These are phyloP conservation scores for Teinopalpus imperialis DNA, from an alignment of 2,888 invertebrate genomes.

Conservation along the genomic window DNA sequence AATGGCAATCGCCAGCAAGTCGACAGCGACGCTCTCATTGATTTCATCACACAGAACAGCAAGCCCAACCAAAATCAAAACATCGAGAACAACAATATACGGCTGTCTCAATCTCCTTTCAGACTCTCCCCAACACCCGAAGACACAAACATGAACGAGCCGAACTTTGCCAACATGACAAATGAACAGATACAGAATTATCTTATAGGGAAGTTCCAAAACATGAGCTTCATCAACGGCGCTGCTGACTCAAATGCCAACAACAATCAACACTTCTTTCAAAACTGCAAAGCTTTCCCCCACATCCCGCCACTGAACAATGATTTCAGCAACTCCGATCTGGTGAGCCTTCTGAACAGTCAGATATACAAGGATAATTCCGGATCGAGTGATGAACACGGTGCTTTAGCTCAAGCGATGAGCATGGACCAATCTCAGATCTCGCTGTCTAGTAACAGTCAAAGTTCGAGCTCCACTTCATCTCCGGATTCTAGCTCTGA, in stretches of 20 bases:
- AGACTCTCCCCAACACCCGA: constrained; percentile 39
- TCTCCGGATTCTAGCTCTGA: constrained; percentile 64
- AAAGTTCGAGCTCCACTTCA: constrained; percentile 70
- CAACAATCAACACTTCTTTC: constrained; percentile 62
- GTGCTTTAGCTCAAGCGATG: constrained; percentile 55
- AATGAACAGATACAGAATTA: constrained; percentile 70
- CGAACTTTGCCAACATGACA: constrained; percentile 54
- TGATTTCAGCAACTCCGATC: constrained; percentile 59
- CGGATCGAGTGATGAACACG: constrained; percentile 47
- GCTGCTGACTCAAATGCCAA: constrained; percentile 39
- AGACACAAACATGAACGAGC: constrained; percentile 41
- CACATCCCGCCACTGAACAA: constrained; percentile 63
- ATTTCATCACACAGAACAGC: constrained; percentile 46
- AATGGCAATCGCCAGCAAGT: constrained; percentile 50
- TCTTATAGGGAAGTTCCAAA: constrained; percentile 64
- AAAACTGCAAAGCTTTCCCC: constrained; percentile 69
- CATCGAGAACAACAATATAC: constrained; percentile 59
- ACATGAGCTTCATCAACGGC: constrained; percentile 52
- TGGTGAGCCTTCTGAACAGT: constrained; percentile 52
- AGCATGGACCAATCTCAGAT: constrained; percentile 61
- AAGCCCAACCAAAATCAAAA: constrained; percentile 42
- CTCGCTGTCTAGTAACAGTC: constrained; percentile 59
- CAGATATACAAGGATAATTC: constrained; percentile 46
- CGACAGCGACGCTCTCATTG: constrained; percentile 52
- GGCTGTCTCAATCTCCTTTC: constrained; percentile 48